Evolutionary conservation across 2,797 vertebrate species (phyloP).

Genomic region (Clarias fuscus): DNA sequence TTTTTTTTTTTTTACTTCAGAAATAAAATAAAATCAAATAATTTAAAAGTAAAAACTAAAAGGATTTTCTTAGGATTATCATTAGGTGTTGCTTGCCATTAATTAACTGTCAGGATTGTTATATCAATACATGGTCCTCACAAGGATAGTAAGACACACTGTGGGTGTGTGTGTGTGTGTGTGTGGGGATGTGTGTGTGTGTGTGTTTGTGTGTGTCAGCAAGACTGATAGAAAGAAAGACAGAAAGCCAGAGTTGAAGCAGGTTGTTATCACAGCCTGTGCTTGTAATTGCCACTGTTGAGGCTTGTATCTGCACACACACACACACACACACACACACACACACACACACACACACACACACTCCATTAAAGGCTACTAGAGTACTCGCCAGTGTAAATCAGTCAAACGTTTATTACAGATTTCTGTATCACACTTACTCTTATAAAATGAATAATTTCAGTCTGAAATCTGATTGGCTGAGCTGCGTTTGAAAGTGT

Average conservation of each 20-base stretch:
- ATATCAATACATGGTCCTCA: background rate
- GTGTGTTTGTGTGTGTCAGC: conserved; percentile 14
- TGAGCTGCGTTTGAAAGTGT: background rate
- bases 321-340: background rate
- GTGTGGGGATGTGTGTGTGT: background rate
- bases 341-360: conserved; percentile 2
- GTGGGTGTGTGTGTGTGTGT: background rate
- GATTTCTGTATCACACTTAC: background rate
- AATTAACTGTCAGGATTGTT: background rate
- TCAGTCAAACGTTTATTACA: background rate
- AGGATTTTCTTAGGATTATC: background rate
- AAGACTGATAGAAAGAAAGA: conserved; percentile 5
- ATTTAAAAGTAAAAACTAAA: too few species aligned
- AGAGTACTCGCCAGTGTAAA: background rate
- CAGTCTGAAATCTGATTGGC: background rate
- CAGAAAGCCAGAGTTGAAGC: background rate
- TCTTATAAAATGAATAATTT: background rate
- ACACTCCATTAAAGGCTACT: background rate
- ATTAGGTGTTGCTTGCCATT: background rate
- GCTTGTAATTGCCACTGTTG: conserved; percentile 28
- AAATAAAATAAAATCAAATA: too few species aligned
- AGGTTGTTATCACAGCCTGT: conserved; percentile 11
- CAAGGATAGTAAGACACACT: background rate
- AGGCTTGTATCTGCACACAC: background rate
- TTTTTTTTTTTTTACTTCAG: too few species aligned